These are phyloP conservation scores for Tipula confusa DNA, from an alignment of 2,888 invertebrate species.

Conservation along the genomic window DNA sequence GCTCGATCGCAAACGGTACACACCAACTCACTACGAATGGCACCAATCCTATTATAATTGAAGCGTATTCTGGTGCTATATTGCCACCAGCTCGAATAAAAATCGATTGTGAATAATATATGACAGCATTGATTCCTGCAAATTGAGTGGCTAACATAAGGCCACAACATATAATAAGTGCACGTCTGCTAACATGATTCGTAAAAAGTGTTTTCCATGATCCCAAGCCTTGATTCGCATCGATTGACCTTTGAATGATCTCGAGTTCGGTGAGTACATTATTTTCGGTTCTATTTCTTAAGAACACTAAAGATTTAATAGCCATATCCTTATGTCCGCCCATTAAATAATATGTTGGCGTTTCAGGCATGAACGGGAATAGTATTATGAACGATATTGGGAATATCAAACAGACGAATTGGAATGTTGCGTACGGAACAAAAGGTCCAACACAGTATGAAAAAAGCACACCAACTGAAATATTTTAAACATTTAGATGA, in stretches of 20 bases:
- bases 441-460: slow-evolving; percentile 60
- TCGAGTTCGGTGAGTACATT: not conserved
- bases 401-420: not conserved
- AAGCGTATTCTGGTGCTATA: not conserved
- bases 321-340: not conserved
- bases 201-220: not conserved
- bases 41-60: not conserved
- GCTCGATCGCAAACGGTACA: not conserved
- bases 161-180: not conserved
- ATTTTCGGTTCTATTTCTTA: not conserved
- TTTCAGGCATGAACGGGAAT: not conserved
- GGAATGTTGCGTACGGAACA: not conserved
- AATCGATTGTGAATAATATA: not conserved
- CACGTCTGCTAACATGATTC: not conserved
- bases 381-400: not conserved
- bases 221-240: not conserved
- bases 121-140: not conserved
- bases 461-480: not conserved
- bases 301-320: not conserved
- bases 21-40: not conserved
- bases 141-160: not conserved
- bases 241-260: not conserved
- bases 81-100: not conserved
- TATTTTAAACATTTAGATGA: not conserved
- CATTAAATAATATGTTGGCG: not conserved